These are phyloP conservation scores for Drosophila lowei DNA, from an alignment of 1,140 invertebrate species.

Conservation along the genomic window DNA sequence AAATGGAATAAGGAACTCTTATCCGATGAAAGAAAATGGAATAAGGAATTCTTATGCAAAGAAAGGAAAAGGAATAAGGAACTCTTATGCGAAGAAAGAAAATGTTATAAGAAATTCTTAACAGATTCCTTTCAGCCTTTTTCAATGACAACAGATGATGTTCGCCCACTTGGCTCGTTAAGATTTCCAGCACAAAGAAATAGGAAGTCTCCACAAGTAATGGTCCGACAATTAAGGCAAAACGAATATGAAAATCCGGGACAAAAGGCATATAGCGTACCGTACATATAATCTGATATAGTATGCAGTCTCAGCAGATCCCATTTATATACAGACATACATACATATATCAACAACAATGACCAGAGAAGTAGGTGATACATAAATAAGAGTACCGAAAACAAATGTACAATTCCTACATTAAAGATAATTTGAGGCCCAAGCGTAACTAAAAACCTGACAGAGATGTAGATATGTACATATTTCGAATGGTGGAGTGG, in stretches of 20 bases:
- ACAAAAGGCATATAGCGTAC: conserved; percentile 23
- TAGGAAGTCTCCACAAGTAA: conserved; percentile 15
- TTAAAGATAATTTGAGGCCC: not conserved
- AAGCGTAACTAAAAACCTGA: no score
- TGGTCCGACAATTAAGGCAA: conserved; percentile 8
- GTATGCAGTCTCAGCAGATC: conserved; percentile 1
- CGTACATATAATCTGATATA: not conserved
- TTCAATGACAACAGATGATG: conserved; percentile 15
- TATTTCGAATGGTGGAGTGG: no score
- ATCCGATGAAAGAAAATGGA: no score
- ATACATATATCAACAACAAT: conserved; percentile 1
- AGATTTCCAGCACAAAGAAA: conserved; percentile 28
- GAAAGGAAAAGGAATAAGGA: no score
- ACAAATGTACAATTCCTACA: conserved; percentile 3
- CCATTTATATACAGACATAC: conserved; percentile 10
- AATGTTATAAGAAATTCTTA: not conserved
- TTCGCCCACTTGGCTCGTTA: conserved; percentile 4
- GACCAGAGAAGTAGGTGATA: not conserved
- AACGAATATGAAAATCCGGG: conserved; percentile 21
- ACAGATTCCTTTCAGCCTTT: not conserved
- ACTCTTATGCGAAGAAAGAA: no score
- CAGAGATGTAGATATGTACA: no score
- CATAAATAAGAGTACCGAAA: not conserved
- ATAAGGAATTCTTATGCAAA: no score
- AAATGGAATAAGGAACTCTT: not conserved